Evolutionary conservation across 2,888 invertebrate genomes (phyloP), one percentile per base, ranked within the genome.

Genomic region (Limnephilus marmoratus): DNA sequence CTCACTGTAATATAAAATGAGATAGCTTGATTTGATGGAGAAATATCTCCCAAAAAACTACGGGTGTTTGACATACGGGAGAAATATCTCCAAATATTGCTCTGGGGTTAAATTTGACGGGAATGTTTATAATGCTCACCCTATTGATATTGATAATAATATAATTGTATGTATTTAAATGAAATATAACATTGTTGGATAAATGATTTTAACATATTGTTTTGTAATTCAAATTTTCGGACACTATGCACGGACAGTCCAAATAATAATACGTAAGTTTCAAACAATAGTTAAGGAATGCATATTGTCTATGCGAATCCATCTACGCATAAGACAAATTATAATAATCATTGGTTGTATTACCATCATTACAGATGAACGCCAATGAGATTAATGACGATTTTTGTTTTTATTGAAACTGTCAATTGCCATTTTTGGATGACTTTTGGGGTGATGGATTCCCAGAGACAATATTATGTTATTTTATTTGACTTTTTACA

Each of bases 161-260:
- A 15, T 7, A 18, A 83, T 83, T 68, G 7, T 68, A 24, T 68
- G 24, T 68, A 24, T 68, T n/a, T 68, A 68, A 68, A 68, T n/a
- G 24, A 68, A 68, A 68, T 68, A 68, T 68, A n/a, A 68, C 24
- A 24, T 68, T 68, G 68, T 68, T 68, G 1, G 7, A 24, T 5
- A 68, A 68, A 68, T 68, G 68, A 68, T 68, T 68, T 68, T 68
- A 68, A 68, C 68, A 68, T 68, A 68, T 68, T 68, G 4, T 53
- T 68, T 68, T 68, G 68, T 68, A 68, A 68, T 68, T 68, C 68
- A 68, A 68, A 18, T 68, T 68, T 68, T 68, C 68, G 68, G 68
- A 68, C 68, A 68, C 68, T 68, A 68, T 68, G 68, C 68, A 68
- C 68, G 68, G 68, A 68, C 68, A 68, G 68, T 68, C 68, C 68